Conservation (phyloP, 2,888 invertebrate species). For the Eretmocerus hayati region DNA sequence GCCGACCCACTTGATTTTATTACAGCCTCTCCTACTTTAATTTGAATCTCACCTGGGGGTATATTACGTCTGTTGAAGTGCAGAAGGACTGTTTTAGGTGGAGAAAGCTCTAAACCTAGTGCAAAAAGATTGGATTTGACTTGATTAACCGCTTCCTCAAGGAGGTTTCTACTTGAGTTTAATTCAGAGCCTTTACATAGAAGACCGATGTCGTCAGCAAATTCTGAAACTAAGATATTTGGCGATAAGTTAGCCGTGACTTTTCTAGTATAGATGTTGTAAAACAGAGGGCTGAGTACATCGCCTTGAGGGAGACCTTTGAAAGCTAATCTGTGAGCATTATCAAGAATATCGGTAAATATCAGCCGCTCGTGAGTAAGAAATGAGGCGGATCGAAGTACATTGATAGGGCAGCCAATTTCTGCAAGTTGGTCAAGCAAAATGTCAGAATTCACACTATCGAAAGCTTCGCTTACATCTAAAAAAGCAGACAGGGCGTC, state of each 20-base stretch:
- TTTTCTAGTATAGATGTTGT: no score
- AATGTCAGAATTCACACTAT: background rate
- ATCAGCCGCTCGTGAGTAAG: background rate
- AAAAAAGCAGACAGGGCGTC: background rate
- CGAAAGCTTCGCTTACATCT: background rate
- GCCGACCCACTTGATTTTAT: conserved; percentile 2
- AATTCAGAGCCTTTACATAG: no score
- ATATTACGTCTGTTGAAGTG: conserved; percentile 2
- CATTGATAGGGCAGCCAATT: background rate
- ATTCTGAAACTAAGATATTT: no score
- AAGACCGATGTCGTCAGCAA: no score
- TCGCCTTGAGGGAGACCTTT: background rate
- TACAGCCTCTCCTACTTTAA: background rate
- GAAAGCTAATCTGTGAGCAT: background rate
- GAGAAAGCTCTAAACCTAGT: background rate
- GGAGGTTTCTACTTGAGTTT: background rate
- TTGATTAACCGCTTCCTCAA: background rate
- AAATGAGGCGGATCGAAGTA: background rate
- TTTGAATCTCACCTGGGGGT: background rate
- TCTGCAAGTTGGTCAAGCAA: background rate
- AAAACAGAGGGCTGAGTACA: no score
- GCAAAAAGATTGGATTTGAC: background rate
- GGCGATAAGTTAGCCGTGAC: no score
- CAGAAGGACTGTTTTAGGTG: background rate
- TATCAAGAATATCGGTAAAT: background rate